Percentiles rank a stretch among this genome's conserved stretches.
phyloP scores from a whole-genome alignment of 2,888 invertebrate species.

The Parascotia fuliginaria region DNA sequence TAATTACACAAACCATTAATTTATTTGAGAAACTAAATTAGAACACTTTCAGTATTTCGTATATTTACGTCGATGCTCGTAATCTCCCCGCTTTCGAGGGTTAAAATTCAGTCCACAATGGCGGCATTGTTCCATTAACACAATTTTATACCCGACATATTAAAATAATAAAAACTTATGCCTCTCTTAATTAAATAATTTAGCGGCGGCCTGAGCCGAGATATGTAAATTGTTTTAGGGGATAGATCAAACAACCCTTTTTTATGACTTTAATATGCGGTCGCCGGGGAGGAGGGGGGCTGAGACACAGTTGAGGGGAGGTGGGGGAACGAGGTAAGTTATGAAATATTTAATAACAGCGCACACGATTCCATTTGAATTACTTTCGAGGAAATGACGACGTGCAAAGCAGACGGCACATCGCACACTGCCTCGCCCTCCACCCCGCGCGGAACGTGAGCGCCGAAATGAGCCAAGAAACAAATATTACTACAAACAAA shows the following conservation, averaged over 20 bases:
- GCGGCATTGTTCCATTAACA: slow-evolving; percentile 82
- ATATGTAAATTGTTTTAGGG: slow-evolving; percentile 87
- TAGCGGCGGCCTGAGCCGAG: slow-evolving; percentile 83
- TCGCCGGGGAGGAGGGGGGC: slow-evolving; percentile 67
- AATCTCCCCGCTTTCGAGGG: slow-evolving; percentile 67
- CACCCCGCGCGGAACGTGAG: slow-evolving; percentile 36
- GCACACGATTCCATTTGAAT: slow-evolving; percentile 86
- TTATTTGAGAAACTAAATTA: slow-evolving; percentile 57
- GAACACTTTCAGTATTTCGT: slow-evolving; percentile 56
- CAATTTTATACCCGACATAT: slow-evolving; percentile 85
- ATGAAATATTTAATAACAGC: slow-evolving; percentile 86
- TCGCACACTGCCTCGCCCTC: slow-evolving; percentile 52
- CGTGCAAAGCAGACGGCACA: slow-evolving; percentile 71
- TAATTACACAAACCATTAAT: slow-evolving; percentile 51
- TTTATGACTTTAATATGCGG: slow-evolving; percentile 87
- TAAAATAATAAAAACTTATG: slow-evolving; percentile 87
- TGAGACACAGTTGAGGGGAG: slow-evolving; percentile 51
- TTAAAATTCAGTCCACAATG: slow-evolving; percentile 71
- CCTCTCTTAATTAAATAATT: slow-evolving; percentile 87
- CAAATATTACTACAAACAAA: slow-evolving; percentile 68
- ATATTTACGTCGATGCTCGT: slow-evolving; percentile 67
- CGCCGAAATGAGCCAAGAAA: slow-evolving; percentile 60
- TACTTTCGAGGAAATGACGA: slow-evolving; percentile 86
- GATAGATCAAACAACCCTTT: slow-evolving; percentile 87
- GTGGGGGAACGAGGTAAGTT: slow-evolving; percentile 75